phyloP scores from a whole-genome alignment of 2,113 vertebrate species.

The Scomber japonicus region DNA sequence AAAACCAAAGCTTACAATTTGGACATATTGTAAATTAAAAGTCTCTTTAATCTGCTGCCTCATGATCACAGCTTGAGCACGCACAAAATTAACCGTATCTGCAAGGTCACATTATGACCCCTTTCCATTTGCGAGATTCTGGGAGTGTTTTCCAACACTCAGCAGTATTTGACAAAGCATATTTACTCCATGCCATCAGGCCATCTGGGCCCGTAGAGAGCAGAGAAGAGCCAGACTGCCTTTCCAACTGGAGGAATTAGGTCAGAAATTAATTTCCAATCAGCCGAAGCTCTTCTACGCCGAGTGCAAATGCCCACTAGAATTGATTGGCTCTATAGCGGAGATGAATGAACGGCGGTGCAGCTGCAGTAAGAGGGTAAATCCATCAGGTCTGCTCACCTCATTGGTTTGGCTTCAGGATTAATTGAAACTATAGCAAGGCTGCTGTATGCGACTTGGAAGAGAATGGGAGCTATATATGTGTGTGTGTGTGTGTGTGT shows the following conservation, averaged over 20 bases:
- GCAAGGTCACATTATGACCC: conserved; percentile 37
- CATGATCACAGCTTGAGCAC: conserved; percentile 11
- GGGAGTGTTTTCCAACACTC: conserved; percentile 16
- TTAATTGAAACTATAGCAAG: conserved; percentile 24
- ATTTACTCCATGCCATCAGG: conserved; percentile 56
- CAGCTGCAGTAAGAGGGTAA: not conserved
- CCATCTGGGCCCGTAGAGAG: conserved; percentile 76
- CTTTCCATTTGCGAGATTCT: conserved; percentile 10
- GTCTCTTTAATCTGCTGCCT: conserved; percentile 23
- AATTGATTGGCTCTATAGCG: conserved; percentile 41
- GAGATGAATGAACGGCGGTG: conserved; percentile 35
- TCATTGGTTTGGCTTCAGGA: not conserved
- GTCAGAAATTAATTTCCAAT: conserved; percentile 77
- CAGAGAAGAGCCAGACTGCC: conserved; percentile 52
- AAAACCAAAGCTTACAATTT: not conserved
- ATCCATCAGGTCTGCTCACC: conserved; percentile 32
- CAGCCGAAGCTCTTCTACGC: conserved; percentile 42
- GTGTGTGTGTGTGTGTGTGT: too few species aligned
- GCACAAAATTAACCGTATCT: not conserved
- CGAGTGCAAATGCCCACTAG: conserved; percentile 41
- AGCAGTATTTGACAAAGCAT: conserved; percentile 47
- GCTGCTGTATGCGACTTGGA: conserved; percentile 6
- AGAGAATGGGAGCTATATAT: not conserved
- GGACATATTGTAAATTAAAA: conserved; percentile 16
- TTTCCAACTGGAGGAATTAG: conserved; percentile 71